A percentile compares a stretch with the other conserved stretches of the same genome.
Evolutionary conservation across 2,888 invertebrate species (phyloP).

Genomic region (Ernsta delagoae): DNA sequence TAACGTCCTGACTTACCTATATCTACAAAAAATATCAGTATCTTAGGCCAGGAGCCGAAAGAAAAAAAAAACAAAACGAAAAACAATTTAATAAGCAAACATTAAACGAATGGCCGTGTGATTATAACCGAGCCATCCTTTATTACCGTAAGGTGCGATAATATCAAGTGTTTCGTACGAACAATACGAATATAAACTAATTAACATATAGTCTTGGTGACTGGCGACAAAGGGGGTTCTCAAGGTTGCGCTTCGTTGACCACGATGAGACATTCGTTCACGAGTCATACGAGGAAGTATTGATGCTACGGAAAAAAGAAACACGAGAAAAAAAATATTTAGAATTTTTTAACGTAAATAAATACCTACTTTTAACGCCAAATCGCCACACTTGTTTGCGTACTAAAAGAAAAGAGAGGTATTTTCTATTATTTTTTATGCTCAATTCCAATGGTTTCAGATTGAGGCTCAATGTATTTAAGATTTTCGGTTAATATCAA

Average conservation of each 20-base stretch:
- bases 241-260: conserved; percentile 68
- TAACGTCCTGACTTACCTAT: too few relatives aligned
- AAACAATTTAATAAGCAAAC: background rate
- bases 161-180: conserved; percentile 43
- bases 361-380: too few relatives aligned
- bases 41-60: too few relatives aligned
- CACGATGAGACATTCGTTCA: conserved; percentile 55
- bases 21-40: too few relatives aligned
- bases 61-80: background rate
- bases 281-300: background rate
- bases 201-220: conserved; percentile 62
- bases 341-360: too few relatives aligned
- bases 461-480: too few relatives aligned
- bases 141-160: conserved; percentile 41
- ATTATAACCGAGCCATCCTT: conserved; percentile 29
- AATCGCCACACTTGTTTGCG: too few relatives aligned
- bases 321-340: too few relatives aligned
- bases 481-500: too few relatives aligned
- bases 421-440: too few relatives aligned
- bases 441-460: too few relatives aligned
- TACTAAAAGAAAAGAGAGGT: too few relatives aligned
- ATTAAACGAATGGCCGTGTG: conserved; percentile 14
- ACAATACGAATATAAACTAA: conserved; percentile 45
- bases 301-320: background rate
- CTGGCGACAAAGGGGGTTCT: conserved; percentile 68